Conservation (phyloP, 2,888 invertebrate species). For the Seladonia tumulorum region DNA sequence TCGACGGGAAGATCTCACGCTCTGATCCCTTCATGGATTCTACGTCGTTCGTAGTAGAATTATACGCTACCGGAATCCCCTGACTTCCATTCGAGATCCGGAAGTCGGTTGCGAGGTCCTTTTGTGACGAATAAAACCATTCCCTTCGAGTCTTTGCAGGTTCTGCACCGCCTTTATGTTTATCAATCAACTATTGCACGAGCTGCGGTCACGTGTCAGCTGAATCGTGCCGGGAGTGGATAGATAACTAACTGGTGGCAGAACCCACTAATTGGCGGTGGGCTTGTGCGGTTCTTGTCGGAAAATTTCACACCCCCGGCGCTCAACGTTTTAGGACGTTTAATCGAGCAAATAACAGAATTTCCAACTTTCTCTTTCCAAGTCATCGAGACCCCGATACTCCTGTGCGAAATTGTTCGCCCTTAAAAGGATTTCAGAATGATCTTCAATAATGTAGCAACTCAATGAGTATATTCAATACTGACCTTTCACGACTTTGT, state of each 20-base stretch:
- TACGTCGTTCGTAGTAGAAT: not conserved
- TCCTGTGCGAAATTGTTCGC: too few species aligned
- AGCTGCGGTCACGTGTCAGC: not conserved
- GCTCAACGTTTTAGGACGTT: not conserved
- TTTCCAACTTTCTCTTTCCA: not conserved
- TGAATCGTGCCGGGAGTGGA: not conserved
- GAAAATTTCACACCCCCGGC: not conserved
- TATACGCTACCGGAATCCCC: not conserved
- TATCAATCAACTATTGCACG: not conserved
- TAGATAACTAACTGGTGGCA: not conserved
- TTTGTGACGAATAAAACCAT: not conserved
- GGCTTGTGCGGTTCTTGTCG: not conserved
- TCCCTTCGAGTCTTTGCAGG: not conserved
- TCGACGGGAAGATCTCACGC: not conserved
- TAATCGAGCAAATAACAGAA: not conserved
- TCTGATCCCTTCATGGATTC: not conserved
- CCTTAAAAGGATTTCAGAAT: too few species aligned
- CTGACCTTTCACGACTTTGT: too few species aligned
- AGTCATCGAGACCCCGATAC: not conserved
- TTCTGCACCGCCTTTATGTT: not conserved
- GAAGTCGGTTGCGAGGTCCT: not conserved
- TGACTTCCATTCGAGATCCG: not conserved
- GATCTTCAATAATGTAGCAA: too few species aligned
- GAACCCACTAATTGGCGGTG: not conserved
- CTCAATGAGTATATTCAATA: too few species aligned